These are phyloP conservation scores for Megaleporinus macrocephalus DNA, from an alignment of 2,113 vertebrate species.

Conservation along the genomic window DNA sequence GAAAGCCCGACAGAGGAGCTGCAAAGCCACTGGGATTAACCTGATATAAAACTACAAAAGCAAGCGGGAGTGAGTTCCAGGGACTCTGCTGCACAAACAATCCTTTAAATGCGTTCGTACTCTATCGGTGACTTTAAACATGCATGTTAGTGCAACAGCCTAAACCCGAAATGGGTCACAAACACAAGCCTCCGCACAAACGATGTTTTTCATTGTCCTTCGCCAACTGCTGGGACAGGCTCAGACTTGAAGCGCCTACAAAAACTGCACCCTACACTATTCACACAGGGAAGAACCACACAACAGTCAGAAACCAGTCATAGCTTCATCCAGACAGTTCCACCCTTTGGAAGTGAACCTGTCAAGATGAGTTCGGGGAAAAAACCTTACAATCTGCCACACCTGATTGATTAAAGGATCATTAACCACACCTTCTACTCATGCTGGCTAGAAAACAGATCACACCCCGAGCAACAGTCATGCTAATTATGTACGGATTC, in stretches of 20 bases:
- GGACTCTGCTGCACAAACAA: background rate
- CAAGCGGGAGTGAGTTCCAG: background rate
- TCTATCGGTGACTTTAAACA: too few species aligned
- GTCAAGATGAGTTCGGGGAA: conserved; percentile 7
- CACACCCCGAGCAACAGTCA: background rate
- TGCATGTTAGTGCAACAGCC: too few species aligned
- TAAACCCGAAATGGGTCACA: background rate
- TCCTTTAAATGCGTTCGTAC: background rate
- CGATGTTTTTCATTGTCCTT: background rate
- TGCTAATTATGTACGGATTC: background rate
- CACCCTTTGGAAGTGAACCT: conserved; percentile 16
- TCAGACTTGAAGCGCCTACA: conserved; percentile 43
- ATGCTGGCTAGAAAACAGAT: background rate
- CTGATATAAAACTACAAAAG: too few species aligned
- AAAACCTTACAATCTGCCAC: background rate
- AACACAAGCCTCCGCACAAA: background rate
- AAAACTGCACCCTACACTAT: conserved; percentile 24
- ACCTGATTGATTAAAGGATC: conserved; percentile 27
- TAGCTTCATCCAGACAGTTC: conserved; percentile 19
- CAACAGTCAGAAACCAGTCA: conserved; percentile 9
- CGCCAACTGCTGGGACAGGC: conserved; percentile 39
- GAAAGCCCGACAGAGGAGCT: background rate
- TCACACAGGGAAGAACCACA: conserved; percentile 20
- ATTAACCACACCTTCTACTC: background rate
- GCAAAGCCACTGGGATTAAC: background rate